Conservation (phyloP, 2,888 invertebrate genomes). For the Tiliacea citrago region DNA sequence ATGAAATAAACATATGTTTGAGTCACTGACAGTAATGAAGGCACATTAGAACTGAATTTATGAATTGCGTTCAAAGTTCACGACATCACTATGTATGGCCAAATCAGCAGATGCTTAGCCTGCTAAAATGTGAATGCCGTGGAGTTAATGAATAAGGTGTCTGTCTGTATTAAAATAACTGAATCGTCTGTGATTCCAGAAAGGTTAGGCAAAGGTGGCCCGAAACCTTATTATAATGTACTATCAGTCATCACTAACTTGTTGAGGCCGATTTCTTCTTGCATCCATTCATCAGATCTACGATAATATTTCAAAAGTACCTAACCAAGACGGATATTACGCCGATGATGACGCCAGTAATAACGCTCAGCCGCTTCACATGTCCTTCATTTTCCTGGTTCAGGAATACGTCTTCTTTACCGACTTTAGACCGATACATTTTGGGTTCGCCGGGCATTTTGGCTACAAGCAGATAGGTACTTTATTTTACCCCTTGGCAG, state of each 20-base stretch:
- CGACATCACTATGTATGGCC: constrained; percentile 42
- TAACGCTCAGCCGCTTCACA: background rate
- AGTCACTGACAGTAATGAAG: constrained; percentile 77
- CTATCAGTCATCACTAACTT: too few species aligned
- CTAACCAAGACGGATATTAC: background rate
- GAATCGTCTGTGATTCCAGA: constrained; percentile 9
- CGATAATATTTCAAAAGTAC: background rate
- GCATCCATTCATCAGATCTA: background rate
- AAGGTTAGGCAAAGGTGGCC: constrained; percentile 20
- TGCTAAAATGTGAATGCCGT: constrained; percentile 6
- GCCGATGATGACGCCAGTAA: background rate
- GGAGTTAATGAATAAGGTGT: constrained; percentile 15
- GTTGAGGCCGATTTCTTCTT: background rate
- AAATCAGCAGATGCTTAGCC: constrained; percentile 29
- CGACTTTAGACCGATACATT: background rate
- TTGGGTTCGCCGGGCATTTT: background rate
- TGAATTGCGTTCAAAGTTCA: constrained; percentile 67
- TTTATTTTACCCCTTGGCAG: background rate
- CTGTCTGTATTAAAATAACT: constrained; percentile 11
- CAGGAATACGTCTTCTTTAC: background rate
- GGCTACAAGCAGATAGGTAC: too few species aligned
- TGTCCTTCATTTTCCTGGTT: background rate
- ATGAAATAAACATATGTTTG: constrained; percentile 79
- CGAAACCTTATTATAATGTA: background rate
- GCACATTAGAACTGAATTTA: constrained; percentile 82